phyloP scores from a whole-genome alignment of 1,140 invertebrate species.

The Drosophila arawakana region DNA sequence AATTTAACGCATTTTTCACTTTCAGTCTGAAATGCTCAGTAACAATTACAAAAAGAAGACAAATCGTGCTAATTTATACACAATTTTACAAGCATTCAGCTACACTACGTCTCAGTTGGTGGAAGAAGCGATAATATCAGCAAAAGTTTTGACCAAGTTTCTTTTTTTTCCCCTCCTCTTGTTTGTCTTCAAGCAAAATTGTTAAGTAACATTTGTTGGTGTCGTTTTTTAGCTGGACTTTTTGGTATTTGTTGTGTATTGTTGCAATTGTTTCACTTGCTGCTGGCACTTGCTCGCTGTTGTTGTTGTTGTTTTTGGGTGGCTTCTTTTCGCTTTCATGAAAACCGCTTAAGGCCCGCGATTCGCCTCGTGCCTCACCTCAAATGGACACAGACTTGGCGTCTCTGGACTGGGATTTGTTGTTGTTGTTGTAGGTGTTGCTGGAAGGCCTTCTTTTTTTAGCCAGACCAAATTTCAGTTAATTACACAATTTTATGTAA shows the following conservation, averaged over 20 bases:
- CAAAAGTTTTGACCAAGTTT: constrained; percentile 68
- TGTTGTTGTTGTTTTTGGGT: constrained; percentile 30
- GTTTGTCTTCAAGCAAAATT: constrained; percentile 18
- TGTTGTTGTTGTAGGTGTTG: constrained; percentile 65
- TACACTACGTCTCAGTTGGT: constrained; percentile 16
- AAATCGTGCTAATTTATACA: constrained; percentile 68
- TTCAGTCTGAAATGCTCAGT: constrained; percentile 12
- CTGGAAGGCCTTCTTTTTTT: constrained; percentile 58
- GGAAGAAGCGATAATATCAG: constrained; percentile 58
- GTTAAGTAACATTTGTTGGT: constrained; percentile 72
- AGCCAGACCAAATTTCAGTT: constrained; percentile 51
- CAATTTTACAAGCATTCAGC: constrained; percentile 55
- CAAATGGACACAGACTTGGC: constrained; percentile 23
- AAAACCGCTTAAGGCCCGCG: constrained; percentile 24
- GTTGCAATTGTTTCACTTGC: constrained; percentile 49
- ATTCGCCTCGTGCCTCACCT: constrained; percentile 32
- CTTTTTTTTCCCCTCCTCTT: constrained; percentile 44
- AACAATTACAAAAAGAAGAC: constrained; percentile 28
- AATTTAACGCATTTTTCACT: constrained; percentile 32
- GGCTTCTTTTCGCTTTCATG: constrained; percentile 70
- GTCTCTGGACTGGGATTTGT: too few species aligned
- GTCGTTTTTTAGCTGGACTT: constrained; percentile 34
- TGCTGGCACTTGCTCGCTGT: constrained; percentile 39
- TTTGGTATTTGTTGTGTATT: constrained; percentile 32
- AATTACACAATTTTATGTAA: constrained; percentile 82